Percentiles rank a stretch among this genome's conserved stretches.
phyloP scores from a whole-genome alignment of 2,888 invertebrate genomes.

The Clitarchus hookeri region DNA sequence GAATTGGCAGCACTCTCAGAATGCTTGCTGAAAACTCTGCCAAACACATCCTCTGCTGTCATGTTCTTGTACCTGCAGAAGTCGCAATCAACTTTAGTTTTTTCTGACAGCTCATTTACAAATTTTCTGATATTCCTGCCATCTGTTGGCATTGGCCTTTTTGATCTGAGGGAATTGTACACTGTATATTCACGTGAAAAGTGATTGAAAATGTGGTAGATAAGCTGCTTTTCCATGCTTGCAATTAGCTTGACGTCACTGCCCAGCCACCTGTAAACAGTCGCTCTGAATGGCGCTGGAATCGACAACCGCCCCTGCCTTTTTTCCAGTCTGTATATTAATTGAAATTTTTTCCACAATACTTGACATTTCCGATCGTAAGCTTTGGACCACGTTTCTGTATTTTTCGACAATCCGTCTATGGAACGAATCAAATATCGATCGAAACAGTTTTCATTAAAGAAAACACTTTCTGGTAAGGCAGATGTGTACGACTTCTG shows the following conservation, averaged over 20 bases:
- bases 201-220: constrained; percentile 17
- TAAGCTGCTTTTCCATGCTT: not conserved
- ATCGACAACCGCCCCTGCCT: constrained; percentile 30
- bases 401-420: constrained; percentile 19
- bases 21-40: constrained; percentile 49
- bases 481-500: not conserved
- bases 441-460: constrained; percentile 31
- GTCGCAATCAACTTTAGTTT: not conserved
- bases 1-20: constrained; percentile 54
- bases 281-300: constrained; percentile 28
- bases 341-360: constrained; percentile 37
- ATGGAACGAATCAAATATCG: not conserved
- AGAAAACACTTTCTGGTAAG: constrained; percentile 19
- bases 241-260: constrained; percentile 22
- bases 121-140: not conserved
- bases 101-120: not conserved
- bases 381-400: constrained; percentile 26
- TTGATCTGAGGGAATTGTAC: constrained; percentile 23
- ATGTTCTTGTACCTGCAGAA: constrained; percentile 20
- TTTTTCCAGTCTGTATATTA: constrained; percentile 36
- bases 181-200: constrained; percentile 26
- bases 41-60: constrained; percentile 31
- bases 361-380: constrained; percentile 37
- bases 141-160: constrained; percentile 18
- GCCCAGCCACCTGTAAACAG: constrained; percentile 34